Conservation (phyloP, 1,140 invertebrate genomes). For the Eueides isabella region DNA sequence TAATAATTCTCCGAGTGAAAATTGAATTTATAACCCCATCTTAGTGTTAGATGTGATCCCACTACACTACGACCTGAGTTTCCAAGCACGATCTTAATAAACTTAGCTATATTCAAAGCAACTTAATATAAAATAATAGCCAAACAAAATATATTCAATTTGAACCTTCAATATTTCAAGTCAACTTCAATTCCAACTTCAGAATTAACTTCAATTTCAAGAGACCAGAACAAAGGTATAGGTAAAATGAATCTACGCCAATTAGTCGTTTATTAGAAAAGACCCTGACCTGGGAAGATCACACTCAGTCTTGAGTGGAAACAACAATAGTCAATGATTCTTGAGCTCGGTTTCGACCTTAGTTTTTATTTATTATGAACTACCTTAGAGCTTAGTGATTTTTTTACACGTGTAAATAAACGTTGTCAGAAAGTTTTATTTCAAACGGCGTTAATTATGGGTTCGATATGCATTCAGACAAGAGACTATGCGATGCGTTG, state of each 20-base stretch:
- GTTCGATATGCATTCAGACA: no score
- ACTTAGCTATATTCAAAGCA: neutral
- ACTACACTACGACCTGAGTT: no score
- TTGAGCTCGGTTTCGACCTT: neutral
- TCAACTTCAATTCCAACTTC: no score
- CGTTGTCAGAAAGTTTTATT: neutral
- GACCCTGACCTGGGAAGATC: conserved; percentile 6
- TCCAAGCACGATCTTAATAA: neutral
- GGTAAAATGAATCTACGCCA: conserved; percentile 1
- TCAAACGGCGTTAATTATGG: no score
- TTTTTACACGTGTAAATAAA: conserved; percentile 6
- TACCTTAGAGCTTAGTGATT: neutral
- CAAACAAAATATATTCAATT: conserved; percentile 3
- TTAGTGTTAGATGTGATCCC: no score
- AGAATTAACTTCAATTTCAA: neutral
- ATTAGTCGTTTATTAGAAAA: conserved; percentile 8
- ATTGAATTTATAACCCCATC: neutral
- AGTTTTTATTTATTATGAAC: neutral
- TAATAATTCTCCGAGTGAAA: no score
- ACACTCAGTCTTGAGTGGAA: neutral
- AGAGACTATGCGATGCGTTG: no score
- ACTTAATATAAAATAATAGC: neutral
- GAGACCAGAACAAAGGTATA: neutral
- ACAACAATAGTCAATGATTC: conserved; percentile 5
- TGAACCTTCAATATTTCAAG: neutral